Conservation (phyloP, 2,113 vertebrate genomes). For the Oryzias celebensis region DNA sequence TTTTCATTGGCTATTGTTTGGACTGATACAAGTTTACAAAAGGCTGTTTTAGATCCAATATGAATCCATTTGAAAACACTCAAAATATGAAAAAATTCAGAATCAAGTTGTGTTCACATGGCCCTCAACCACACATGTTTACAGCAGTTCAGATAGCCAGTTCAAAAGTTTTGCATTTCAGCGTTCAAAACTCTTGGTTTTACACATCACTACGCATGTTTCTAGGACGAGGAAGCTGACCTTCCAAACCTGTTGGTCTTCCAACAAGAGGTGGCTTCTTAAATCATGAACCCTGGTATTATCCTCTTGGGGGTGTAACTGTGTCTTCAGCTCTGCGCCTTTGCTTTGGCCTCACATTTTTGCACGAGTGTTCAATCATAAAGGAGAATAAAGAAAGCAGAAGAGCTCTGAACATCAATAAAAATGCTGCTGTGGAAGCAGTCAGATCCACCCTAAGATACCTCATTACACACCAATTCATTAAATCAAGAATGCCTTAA, state of each 20-base stretch:
- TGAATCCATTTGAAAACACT: no score
- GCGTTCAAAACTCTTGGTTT: no score
- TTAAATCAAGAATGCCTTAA: slow-evolving; percentile 70
- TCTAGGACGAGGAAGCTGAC: slow-evolving; percentile 58
- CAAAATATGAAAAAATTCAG: no score
- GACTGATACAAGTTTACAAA: no score
- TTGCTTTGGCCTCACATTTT: slow-evolving; percentile 16
- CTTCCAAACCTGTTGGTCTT: slow-evolving; percentile 61
- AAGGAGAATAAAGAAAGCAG: slow-evolving; percentile 26
- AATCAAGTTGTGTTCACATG: no score
- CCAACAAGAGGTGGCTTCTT: slow-evolving; percentile 59
- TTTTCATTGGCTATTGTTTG: no score
- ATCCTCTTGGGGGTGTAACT: slow-evolving; percentile 55
- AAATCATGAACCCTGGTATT: slow-evolving; percentile 70
- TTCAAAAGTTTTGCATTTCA: no score
- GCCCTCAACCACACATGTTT: no score
- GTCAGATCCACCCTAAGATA: slow-evolving; percentile 50
- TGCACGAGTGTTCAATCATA: background rate
- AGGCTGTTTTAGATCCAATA: no score
- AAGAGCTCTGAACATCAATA: slow-evolving; percentile 50
- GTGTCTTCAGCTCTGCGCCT: slow-evolving; percentile 11
- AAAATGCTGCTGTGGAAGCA: slow-evolving; percentile 46
- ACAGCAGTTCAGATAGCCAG: no score
- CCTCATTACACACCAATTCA: slow-evolving; percentile 66
- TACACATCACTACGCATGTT: slow-evolving; percentile 29